phyloP scores from a whole-genome alignment of 2,888 invertebrate species.

The Drosophila rubida region DNA sequence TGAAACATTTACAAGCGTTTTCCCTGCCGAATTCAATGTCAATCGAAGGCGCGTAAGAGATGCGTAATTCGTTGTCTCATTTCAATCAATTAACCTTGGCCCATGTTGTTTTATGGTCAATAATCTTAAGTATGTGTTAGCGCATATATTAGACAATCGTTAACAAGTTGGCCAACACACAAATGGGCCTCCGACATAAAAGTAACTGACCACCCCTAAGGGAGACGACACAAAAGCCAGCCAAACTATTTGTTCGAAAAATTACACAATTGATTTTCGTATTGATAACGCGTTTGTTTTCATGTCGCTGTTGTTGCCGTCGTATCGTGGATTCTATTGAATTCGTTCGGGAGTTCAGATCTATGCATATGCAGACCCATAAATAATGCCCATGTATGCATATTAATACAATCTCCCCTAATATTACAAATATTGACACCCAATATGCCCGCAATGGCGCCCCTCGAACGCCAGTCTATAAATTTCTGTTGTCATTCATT shows the following conservation, averaged over 20 bases:
- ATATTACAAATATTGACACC: conserved; percentile 28
- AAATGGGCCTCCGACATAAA: not conserved
- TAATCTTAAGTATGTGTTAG: conserved; percentile 17
- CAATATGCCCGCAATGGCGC: conserved; percentile 1
- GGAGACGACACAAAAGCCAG: not conserved
- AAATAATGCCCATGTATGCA: conserved; percentile 16
- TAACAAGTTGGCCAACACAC: conserved; percentile 37
- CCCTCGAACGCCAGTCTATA: not conserved
- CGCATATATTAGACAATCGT: conserved; percentile 19
- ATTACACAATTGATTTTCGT: conserved; percentile 3
- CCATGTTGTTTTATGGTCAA: conserved; percentile 22
- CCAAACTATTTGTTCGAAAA: not conserved
- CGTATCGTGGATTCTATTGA: conserved; percentile 27
- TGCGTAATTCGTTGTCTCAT: conserved; percentile 27
- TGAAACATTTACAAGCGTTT: not conserved
- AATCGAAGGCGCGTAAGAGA: conserved; percentile 15
- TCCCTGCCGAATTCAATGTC: conserved; percentile 41
- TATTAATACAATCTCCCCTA: not conserved
- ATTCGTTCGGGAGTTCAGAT: conserved; percentile 11
- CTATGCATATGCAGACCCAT: conserved; percentile 22
- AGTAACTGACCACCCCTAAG: conserved; percentile 38
- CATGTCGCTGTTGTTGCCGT: not conserved
- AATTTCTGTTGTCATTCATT: conserved; percentile 1
- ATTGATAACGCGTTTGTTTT: not conserved
- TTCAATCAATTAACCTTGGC: conserved; percentile 52